These are phyloP conservation scores for Drosophila fuyamai DNA, from an alignment of 1,140 invertebrate genomes.

Conservation along the genomic window DNA sequence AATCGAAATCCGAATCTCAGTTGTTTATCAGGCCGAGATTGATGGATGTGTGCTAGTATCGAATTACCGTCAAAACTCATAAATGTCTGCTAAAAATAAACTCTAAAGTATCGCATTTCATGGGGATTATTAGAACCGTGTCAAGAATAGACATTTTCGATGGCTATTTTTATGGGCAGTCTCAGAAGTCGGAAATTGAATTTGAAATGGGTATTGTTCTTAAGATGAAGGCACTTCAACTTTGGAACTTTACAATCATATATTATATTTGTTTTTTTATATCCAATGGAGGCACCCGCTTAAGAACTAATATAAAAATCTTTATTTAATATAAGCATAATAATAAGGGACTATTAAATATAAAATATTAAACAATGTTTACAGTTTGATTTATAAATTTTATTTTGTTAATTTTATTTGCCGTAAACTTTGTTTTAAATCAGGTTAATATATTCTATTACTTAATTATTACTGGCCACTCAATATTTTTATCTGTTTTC, in stretches of 20 bases:
- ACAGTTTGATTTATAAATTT: too few species aligned
- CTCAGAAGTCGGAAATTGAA: slow-evolving; percentile 22
- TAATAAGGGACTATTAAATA: too few species aligned
- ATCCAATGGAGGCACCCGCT: too few species aligned
- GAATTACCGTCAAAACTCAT: slow-evolving; percentile 38
- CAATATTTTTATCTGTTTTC: too few species aligned
- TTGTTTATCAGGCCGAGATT: slow-evolving; percentile 19
- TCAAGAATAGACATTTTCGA: slow-evolving; percentile 37
- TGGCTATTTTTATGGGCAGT: slow-evolving; percentile 11
- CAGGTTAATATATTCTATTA: too few species aligned
- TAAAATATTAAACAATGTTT: too few species aligned
- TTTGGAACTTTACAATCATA: not conserved
- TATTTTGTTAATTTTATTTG: too few species aligned
- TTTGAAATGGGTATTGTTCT: slow-evolving; percentile 3
- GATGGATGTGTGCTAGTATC: slow-evolving; percentile 32
- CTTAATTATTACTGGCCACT: too few species aligned
- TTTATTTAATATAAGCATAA: too few species aligned
- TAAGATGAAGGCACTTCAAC: slow-evolving; percentile 4
- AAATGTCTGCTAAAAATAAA: slow-evolving; percentile 38
- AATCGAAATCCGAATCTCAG: slow-evolving; percentile 39
- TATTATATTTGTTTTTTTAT: too few species aligned
- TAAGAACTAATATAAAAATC: too few species aligned
- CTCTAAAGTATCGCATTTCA: slow-evolving; percentile 35
- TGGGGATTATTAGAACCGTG: slow-evolving; percentile 21
- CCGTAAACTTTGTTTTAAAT: too few species aligned